These are phyloP conservation scores for Notarius quadriscutis DNA, from an alignment of 2,113 vertebrate genomes.

Conservation along the genomic window DNA sequence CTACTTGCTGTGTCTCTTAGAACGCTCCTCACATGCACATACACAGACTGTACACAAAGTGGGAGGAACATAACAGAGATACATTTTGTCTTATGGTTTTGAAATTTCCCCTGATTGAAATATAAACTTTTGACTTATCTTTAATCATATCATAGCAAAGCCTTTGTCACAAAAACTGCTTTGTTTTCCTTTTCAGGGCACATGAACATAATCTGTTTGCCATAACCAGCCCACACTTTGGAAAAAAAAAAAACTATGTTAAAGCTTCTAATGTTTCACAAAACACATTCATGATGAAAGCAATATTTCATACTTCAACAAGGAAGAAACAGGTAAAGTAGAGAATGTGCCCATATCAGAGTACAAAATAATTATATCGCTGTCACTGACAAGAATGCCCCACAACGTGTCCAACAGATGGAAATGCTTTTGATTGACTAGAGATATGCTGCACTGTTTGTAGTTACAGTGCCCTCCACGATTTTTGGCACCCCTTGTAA, in stretches of 20 bases:
- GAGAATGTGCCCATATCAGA: conserved; percentile 11
- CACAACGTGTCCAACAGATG: not conserved
- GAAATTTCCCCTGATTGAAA: conserved; percentile 44
- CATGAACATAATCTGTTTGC: conserved; percentile 47
- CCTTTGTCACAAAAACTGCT: conserved; percentile 40
- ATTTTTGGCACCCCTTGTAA: no score
- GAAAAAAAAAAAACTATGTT: conserved; percentile 7
- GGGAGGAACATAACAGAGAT: not conserved
- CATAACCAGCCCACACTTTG: conserved; percentile 33
- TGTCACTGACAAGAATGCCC: conserved; percentile 2
- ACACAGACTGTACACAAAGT: not conserved
- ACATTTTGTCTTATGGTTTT: conserved; percentile 15
- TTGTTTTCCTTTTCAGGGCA: conserved; percentile 39
- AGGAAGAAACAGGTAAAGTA: not conserved
- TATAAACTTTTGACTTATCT: conserved; percentile 29
- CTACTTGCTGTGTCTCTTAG: not conserved
- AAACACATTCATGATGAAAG: conserved; percentile 33
- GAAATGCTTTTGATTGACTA: not conserved
- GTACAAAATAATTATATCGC: conserved; percentile 20
- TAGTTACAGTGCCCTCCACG: not conserved
- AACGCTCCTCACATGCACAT: not conserved
- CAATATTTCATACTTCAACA: conserved; percentile 10
- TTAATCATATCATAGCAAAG: conserved; percentile 35
- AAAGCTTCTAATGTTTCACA: conserved; percentile 34
- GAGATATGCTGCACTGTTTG: conserved; percentile 1